phyloP scores from a whole-genome alignment of 1,140 invertebrate genomes.

The Coptotermes formosanus region DNA sequence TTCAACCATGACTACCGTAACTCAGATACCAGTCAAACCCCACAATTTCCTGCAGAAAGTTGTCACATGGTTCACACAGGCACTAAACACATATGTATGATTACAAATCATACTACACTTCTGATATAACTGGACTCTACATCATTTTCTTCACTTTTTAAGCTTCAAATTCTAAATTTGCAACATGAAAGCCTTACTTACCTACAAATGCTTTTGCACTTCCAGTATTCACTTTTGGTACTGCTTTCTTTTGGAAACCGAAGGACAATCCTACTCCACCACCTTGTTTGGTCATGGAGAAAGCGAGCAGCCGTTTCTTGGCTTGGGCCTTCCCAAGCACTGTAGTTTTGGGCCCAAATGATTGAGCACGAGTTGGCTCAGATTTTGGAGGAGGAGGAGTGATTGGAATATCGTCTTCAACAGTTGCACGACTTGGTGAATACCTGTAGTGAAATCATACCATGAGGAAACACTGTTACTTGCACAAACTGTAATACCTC shows the following conservation, averaged over 20 bases:
- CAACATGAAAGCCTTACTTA: neutral
- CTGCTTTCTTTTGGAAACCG: constrained; percentile 24
- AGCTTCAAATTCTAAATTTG: neutral
- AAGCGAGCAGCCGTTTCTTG: constrained; percentile 45
- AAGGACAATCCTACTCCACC: constrained; percentile 30
- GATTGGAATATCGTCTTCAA: constrained; percentile 25
- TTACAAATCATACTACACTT: too few species aligned
- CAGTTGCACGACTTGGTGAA: constrained; percentile 28
- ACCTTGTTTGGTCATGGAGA: constrained; percentile 43
- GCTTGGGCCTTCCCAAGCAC: constrained; percentile 44
- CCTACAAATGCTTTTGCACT: constrained; percentile 12
- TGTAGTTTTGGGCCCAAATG: constrained; percentile 11
- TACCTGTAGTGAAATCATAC: constrained; percentile 15
- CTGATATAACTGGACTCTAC: neutral
- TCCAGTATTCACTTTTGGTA: neutral
- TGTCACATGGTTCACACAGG: too few species aligned
- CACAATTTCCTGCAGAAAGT: too few species aligned
- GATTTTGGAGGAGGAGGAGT: neutral
- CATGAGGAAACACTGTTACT: neutral
- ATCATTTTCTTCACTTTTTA: neutral
- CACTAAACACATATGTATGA: too few species aligned
- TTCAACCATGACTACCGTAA: too few species aligned
- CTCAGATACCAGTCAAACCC: too few species aligned
- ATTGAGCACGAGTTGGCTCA: neutral
- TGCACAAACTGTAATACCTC: neutral